These are phyloP conservation scores for Ptychodera flava DNA, from an alignment of 35 echinoderm and acorn worm species.

Conservation along the genomic window DNA sequence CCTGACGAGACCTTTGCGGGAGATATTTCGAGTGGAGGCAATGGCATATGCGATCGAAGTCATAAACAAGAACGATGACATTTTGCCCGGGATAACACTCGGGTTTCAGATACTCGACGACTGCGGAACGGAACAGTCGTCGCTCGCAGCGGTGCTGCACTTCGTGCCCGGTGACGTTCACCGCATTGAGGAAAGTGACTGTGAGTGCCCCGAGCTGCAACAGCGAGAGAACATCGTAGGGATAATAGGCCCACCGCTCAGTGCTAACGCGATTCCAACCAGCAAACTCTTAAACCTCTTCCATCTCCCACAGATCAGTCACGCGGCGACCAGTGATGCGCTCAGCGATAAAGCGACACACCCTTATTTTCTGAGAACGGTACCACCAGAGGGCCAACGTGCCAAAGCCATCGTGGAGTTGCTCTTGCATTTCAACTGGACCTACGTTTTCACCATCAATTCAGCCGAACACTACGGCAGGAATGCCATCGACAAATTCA, in stretches of 20 bases:
- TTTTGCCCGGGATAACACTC: background rate
- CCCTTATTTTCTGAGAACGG: conserved; percentile 47
- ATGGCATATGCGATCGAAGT: background rate
- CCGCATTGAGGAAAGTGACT: background rate
- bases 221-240: background rate
- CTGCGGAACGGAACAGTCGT: background rate
- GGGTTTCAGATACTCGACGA: background rate
- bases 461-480: background rate
- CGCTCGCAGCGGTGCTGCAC: background rate
- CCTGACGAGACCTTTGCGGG: background rate
- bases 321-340: conserved; percentile 38
- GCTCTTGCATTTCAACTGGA: conserved; percentile 79
- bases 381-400: conserved; percentile 50
- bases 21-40: background rate
- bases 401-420: conserved; percentile 42
- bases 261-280: background rate
- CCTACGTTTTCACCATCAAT: conserved; percentile 49
- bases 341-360: conserved; percentile 27
- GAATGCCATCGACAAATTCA: background rate
- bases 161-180: conserved; percentile 1
- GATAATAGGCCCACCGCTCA: background rate
- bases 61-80: background rate
- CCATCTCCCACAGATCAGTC: conserved; percentile 18
- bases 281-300: background rate
- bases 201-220: background rate